A percentile compares a stretch with the other conserved stretches of the same genome.
Evolutionary conservation across 2,888 invertebrate genomes (phyloP).

Genomic region (Panzeria rudis): DNA sequence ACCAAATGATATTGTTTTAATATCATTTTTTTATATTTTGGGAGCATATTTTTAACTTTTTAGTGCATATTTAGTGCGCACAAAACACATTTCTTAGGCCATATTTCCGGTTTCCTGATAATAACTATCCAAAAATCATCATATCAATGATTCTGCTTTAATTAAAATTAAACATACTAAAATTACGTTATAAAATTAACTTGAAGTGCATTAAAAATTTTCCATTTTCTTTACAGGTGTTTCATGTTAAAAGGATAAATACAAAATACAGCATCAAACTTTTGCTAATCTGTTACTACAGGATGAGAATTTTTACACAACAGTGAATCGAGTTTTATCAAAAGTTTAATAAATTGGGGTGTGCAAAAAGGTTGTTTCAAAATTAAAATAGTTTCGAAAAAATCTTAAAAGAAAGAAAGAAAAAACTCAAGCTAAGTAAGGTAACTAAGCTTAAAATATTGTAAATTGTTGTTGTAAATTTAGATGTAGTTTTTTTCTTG

Average conservation of each 20-base stretch:
- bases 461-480: constrained; percentile 24
- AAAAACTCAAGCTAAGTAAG: background rate
- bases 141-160: too few relatives aligned
- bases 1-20: too few relatives aligned
- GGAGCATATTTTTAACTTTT: too few relatives aligned
- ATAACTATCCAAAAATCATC: too few relatives aligned
- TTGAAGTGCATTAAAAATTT: too few relatives aligned
- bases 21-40: too few relatives aligned
- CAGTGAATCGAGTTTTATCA: background rate
- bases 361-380: background rate
- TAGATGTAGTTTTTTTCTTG: constrained; percentile 1
- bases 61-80: too few relatives aligned
- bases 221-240: constrained; percentile 21
- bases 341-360: background rate
- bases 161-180: too few relatives aligned
- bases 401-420: background rate
- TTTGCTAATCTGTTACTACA: background rate
- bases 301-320: background rate
- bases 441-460: constrained; percentile 36
- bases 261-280: background rate
- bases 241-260: background rate
- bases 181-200: too few relatives aligned
- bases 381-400: constrained; percentile 3
- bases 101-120: too few relatives aligned
- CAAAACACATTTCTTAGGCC: too few relatives aligned